These are phyloP conservation scores for Pseudococcus viburni DNA, from an alignment of 2,888 invertebrate genomes.

Conservation along the genomic window DNA sequence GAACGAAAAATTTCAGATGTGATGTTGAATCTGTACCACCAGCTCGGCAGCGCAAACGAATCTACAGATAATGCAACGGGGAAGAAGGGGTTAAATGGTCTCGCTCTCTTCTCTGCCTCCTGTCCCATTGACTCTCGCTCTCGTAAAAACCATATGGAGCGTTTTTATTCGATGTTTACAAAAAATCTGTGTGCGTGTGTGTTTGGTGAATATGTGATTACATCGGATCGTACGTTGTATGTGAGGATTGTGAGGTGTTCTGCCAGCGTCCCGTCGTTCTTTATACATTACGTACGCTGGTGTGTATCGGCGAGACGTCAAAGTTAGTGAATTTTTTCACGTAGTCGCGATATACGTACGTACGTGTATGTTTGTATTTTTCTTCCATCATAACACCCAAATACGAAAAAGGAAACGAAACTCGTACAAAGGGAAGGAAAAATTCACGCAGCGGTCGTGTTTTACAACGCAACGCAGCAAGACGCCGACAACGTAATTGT, in stretches of 20 bases:
- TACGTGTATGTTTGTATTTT: constrained; percentile 15
- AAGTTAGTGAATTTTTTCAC: constrained; percentile 43
- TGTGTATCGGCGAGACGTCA: constrained; percentile 5
- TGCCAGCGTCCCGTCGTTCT: background rate
- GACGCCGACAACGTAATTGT: constrained; percentile 5
- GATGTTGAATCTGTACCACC: background rate
- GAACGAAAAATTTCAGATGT: constrained; percentile 5
- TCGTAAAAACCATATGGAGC: constrained; percentile 34
- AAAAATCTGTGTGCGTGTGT: background rate
- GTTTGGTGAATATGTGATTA: background rate
- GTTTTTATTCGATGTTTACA: constrained; percentile 16
- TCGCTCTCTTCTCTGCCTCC: background rate
- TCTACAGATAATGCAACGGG: background rate
- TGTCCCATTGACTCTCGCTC: background rate
- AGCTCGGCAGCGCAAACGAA: background rate
- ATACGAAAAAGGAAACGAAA: constrained; percentile 23
- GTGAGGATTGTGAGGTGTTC: background rate
- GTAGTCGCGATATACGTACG: background rate
- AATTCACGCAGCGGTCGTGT: background rate
- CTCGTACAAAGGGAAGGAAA: constrained; percentile 15
- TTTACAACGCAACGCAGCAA: background rate
- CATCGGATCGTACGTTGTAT: background rate
- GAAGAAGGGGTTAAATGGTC: background rate
- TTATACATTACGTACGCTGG: background rate
- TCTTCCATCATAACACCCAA: background rate